A percentile compares a stretch with the other conserved stretches of the same genome.
phyloP scores from a whole-genome alignment of 2,113 vertebrate genomes.

The Notarius lentiginosus region DNA sequence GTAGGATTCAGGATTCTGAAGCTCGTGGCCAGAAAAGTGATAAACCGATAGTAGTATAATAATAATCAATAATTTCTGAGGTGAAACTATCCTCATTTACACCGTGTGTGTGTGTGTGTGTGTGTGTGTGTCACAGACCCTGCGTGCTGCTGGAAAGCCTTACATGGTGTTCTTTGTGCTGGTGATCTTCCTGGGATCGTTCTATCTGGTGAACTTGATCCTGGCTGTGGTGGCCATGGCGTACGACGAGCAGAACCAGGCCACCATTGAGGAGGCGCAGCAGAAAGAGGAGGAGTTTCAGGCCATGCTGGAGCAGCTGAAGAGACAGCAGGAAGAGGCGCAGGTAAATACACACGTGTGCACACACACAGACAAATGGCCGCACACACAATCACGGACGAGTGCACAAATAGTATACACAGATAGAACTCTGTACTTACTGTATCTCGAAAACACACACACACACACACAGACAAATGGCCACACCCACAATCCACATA shows the following conservation, averaged over 20 bases:
- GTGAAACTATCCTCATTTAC: background rate
- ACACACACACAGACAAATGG: background rate
- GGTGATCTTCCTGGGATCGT: conserved; percentile 98
- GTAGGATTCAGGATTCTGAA: background rate
- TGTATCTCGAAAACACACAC: background rate
- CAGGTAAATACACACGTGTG: conserved; percentile 71
- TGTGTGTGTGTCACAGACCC: conserved; percentile 73
- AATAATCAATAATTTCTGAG: background rate
- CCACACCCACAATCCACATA: background rate
- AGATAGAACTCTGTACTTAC: too few species aligned
- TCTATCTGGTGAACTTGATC: conserved; percentile 95
- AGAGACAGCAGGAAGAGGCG: conserved; percentile 95
- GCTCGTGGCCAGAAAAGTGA: background rate
- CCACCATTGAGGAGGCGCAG: conserved; percentile 90
- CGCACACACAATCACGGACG: background rate
- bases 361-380: background rate
- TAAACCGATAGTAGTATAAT: background rate
- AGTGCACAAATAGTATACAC: too few species aligned
- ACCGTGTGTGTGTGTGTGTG: background rate
- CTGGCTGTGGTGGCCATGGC: conserved; percentile 99
- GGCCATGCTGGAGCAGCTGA: conserved; percentile 93
- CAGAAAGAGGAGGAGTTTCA: conserved; percentile 98
- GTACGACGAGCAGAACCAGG: conserved; percentile 97
- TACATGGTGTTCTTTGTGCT: conserved; percentile 99
- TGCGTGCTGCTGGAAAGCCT: conserved; percentile 93